Percentiles rank a stretch among this genome's conserved stretches.
Conservation (phyloP, 2,797 vertebrate species). For the Acanthopagrus latus region DNA sequence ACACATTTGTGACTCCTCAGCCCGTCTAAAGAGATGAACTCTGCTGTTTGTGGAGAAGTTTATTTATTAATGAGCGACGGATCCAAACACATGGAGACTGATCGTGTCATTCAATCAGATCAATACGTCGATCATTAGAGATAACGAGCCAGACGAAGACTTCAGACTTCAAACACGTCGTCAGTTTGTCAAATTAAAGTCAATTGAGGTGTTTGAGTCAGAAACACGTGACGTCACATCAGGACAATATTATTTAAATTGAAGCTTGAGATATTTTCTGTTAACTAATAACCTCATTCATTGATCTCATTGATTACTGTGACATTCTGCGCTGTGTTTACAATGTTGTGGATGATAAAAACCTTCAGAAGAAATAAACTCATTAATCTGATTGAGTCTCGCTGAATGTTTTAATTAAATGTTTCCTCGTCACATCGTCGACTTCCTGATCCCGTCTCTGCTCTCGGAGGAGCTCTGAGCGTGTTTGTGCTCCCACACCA, state of each 20-base stretch:
- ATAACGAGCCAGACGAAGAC: slow-evolving; percentile 43
- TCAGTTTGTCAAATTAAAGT: slow-evolving; percentile 43
- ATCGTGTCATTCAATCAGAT: slow-evolving; percentile 44
- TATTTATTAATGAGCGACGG: slow-evolving; percentile 59
- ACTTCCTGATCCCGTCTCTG: not conserved
- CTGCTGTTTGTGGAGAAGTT: slow-evolving; percentile 22
- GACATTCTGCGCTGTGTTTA: not conserved
- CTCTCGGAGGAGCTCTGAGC: not conserved
- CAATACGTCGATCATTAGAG: slow-evolving; percentile 52
- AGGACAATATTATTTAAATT: slow-evolving; percentile 19
- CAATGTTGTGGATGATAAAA: not conserved
- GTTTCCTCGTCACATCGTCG: slow-evolving; percentile 1
- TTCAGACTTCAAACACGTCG: slow-evolving; percentile 19
- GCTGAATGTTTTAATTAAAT: slow-evolving; percentile 42
- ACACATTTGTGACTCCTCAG: not conserved
- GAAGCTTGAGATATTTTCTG: not conserved
- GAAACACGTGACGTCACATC: not conserved
- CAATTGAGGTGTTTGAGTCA: slow-evolving; percentile 15
- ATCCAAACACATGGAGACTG: slow-evolving; percentile 56
- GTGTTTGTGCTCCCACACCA: not conserved
- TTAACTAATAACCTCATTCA: slow-evolving; percentile 12
- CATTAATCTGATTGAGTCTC: not conserved
- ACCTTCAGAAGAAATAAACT: not conserved
- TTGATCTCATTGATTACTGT: slow-evolving; percentile 20
- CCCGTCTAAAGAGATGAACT: slow-evolving; percentile 26